These are phyloP conservation scores for Lindbergichthys nudifrons DNA, from an alignment of 2,797 vertebrate species.

Conservation along the genomic window DNA sequence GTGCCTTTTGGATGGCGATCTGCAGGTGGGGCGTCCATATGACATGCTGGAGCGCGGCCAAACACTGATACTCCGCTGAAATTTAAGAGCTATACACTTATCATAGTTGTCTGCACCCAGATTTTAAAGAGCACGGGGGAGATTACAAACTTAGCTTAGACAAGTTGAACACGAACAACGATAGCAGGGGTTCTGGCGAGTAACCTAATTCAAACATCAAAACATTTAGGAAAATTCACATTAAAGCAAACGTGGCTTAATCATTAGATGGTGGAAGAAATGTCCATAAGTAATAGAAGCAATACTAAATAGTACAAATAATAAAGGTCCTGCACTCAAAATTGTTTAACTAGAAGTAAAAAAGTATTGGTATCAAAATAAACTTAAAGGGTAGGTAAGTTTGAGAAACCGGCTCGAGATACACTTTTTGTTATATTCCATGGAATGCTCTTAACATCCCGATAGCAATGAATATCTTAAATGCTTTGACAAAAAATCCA, in stretches of 20 bases:
- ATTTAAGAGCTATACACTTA: constrained; percentile 14
- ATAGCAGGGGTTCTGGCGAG: not conserved
- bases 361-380: too few species aligned
- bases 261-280: not conserved
- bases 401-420: too few species aligned
- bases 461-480: too few species aligned
- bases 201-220: not conserved
- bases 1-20: not conserved
- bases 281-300: too few species aligned
- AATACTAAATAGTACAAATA: too few species aligned
- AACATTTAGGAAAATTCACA: not conserved
- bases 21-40: constrained; percentile 8
- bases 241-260: not conserved
- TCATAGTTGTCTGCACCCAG: not conserved
- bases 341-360: too few species aligned
- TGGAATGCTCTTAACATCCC: too few species aligned
- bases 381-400: too few species aligned
- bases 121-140: constrained; percentile 6
- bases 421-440: too few species aligned
- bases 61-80: not conserved
- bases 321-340: too few species aligned
- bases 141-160: not conserved
- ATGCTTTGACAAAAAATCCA: too few species aligned
- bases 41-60: constrained; percentile 1
- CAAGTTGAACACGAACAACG: not conserved